Evolutionary conservation across 1,140 invertebrate genomes (phyloP), one percentile per base, ranked within the genome.

Genomic region (Conus ventricosus): DNA sequence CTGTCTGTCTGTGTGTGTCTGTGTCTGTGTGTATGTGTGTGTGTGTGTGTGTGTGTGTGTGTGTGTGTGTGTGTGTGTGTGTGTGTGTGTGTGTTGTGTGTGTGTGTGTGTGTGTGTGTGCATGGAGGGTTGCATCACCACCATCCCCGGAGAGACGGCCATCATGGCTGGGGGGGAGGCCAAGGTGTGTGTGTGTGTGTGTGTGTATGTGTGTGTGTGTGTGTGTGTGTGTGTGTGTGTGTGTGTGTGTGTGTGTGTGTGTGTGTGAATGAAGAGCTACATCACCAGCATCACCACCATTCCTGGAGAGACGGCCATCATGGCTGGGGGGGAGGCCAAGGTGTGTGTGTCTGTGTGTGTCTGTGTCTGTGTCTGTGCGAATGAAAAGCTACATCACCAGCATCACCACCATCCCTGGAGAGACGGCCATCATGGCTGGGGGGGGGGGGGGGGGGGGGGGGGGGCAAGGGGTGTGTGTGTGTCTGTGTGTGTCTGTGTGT

Each of bases 31-130:
- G n/a, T n/a, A n/a, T 80, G 78, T 80, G 78, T 80, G 78, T 80
- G 78, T 80, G 78, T 13, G n/a, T 13, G 25, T 80, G 78, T 13
- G 78, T 39, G 78, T 80, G 78, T 80, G 78, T 80, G 78, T 80
- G 13, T 80, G 78, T 80, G 13, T 80, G 78, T 80, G 13, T 13
- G 78, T 99, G 23, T 91, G 17, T 97, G 7, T 71, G 67, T 71
- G 6, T 57, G 6, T 57, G 55, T 57, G 55, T 57, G 67, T 71
- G 67, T 71, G 7, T 71, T 7, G n/a, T 51, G 10, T 82, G 39
- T 83, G 81, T 83, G 51, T 53, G 81, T 55, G 51, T 54, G 20
- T 53, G 39, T 1, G 51, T 55, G 81, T 39, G 78, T 81, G 51
- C 51, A 6, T 57, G 55, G 6, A 13, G 6, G 55, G 55, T 57